phyloP scores from a whole-genome alignment of 2,888 invertebrate genomes.

The Cryptops parisi region DNA sequence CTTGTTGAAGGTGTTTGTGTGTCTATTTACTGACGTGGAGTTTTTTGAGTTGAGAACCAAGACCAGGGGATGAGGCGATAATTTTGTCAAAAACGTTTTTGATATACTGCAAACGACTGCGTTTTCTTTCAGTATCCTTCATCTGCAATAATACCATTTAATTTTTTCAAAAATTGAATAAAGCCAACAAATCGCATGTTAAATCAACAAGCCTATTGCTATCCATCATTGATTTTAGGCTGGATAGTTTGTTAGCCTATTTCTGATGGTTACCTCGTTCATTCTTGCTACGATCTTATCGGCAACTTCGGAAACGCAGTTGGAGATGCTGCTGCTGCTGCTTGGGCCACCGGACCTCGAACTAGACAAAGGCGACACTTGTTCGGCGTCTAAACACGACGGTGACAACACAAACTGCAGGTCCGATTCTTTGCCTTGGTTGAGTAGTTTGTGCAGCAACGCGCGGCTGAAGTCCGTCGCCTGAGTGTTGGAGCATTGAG shows the following conservation, averaged over 20 bases:
- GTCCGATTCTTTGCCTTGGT: constrained; percentile 1
- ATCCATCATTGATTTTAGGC: background rate
- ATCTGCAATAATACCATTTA: background rate
- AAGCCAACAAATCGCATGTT: too few relatives aligned
- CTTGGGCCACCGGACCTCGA: background rate
- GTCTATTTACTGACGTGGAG: background rate
- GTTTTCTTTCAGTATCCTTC: background rate
- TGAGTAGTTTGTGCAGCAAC: constrained; percentile 1
- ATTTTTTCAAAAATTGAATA: too few relatives aligned
- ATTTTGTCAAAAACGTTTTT: constrained; percentile 7
- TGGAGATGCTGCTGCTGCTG: background rate
- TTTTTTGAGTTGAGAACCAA: background rate
- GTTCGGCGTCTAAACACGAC: background rate
- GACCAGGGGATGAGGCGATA: background rate
- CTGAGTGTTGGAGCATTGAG: background rate
- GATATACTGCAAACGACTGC: constrained; percentile 3
- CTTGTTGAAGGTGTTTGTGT: background rate
- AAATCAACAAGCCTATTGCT: too few relatives aligned
- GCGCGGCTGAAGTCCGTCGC: constrained; percentile 7
- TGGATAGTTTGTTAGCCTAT: background rate
- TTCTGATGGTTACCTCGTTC: background rate
- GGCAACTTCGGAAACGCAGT: background rate
- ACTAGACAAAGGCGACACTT: background rate
- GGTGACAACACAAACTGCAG: constrained; percentile 1
- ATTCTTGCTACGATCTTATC: constrained; percentile 1